These are phyloP conservation scores for Myiopsitta monachus DNA, from an alignment of 2,113 vertebrate genomes.

Conservation along the genomic window DNA sequence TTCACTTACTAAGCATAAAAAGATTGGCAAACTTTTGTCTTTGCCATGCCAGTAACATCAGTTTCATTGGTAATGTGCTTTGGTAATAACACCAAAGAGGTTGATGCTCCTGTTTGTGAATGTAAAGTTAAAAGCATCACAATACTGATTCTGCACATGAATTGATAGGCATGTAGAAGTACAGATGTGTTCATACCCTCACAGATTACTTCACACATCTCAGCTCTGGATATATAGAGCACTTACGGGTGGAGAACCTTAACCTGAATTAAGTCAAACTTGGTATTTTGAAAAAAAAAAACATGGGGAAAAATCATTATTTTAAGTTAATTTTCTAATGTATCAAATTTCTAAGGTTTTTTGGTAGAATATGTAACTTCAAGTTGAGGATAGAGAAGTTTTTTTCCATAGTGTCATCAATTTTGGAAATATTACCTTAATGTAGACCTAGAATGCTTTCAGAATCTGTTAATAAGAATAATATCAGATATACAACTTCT, in stretches of 20 bases:
- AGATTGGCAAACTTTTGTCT: neutral
- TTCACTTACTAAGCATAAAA: neutral
- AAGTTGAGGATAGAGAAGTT: neutral
- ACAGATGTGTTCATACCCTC: neutral
- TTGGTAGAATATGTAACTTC: neutral
- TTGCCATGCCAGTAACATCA: neutral
- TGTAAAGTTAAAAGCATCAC: neutral
- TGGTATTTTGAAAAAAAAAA: neutral
- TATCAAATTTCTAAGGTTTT: neutral
- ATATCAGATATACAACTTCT: neutral
- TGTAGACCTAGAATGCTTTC: neutral
- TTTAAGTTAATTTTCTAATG: neutral
- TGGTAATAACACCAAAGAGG: neutral
- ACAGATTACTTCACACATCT: neutral
- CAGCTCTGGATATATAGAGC: neutral
- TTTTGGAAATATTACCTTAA: neutral
- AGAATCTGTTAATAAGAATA: neutral
- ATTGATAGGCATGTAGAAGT: neutral
- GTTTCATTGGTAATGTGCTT: neutral
- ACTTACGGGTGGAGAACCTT: neutral
- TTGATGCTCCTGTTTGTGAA: neutral
- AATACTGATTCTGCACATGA: neutral
- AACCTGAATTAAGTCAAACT: neutral
- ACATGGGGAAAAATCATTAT: fast-evolving
- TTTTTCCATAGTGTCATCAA: neutral